Conservation (phyloP, 2,113 vertebrate genomes). For the Anguilla rostrata region DNA sequence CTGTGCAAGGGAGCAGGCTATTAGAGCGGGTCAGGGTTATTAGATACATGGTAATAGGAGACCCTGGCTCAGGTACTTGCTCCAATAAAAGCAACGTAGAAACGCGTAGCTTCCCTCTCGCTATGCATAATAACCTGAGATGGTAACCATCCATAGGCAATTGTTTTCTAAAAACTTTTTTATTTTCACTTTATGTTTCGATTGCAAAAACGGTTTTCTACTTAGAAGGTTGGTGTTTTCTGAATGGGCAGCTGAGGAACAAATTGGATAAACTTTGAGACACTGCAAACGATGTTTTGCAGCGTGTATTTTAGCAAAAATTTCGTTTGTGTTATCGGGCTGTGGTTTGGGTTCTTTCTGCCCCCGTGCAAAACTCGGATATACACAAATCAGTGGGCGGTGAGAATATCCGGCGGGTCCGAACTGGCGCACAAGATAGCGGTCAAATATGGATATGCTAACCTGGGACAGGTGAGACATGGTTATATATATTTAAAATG, state of each 20-base stretch:
- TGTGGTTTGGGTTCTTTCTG: conserved; percentile 73
- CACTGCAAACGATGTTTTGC: conserved; percentile 62
- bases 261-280: conserved; percentile 26
- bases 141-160: not conserved
- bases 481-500: not conserved
- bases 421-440: conserved; percentile 79
- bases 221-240: no score
- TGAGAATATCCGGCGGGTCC: conserved; percentile 77
- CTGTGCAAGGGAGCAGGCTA: not conserved
- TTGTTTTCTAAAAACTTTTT: not conserved
- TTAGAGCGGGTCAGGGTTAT: not conserved
- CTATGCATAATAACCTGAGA: not conserved
- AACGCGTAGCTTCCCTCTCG: not conserved
- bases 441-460: conserved; percentile 85
- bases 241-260: not conserved
- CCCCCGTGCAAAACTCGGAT: conserved; percentile 72
- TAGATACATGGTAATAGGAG: not conserved
- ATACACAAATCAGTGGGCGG: conserved; percentile 92
- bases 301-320: conserved; percentile 53
- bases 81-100: not conserved
- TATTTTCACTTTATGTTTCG: no score
- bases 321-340: conserved; percentile 63
- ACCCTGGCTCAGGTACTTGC: not conserved
- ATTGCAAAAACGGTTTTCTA: no score
- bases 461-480: conserved; percentile 86